Evolutionary conservation across 2,888 invertebrate species (phyloP).

Genomic region (Eulithis testata): DNA sequence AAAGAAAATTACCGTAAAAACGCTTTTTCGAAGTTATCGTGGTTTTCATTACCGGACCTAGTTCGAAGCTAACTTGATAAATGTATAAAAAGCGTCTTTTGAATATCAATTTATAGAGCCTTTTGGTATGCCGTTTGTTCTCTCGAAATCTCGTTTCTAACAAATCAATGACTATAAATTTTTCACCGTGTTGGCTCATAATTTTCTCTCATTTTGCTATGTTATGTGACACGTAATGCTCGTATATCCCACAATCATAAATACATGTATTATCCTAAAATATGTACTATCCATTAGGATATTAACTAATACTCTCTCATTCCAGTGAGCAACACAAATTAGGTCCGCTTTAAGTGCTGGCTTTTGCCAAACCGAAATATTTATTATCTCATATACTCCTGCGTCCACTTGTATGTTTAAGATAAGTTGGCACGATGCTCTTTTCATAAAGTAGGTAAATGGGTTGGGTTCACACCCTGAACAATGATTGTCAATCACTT

Average conservation of each 20-base stretch:
- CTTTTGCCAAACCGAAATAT: slow-evolving; percentile 36
- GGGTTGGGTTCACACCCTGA: slow-evolving; percentile 42
- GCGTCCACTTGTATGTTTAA: background rate
- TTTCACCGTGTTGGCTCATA: background rate
- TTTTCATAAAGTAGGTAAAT: slow-evolving; percentile 21
- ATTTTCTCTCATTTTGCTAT: background rate
- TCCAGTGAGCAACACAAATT: slow-evolving; percentile 28
- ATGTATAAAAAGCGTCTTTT: slow-evolving; percentile 30
- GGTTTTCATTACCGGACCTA: slow-evolving; percentile 31
- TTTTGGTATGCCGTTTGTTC: background rate
- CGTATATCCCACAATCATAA: background rate
- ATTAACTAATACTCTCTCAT: slow-evolving; percentile 29
- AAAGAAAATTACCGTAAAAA: slow-evolving; percentile 52
- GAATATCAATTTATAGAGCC: slow-evolving; percentile 23
- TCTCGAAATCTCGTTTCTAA: background rate
- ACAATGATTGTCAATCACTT: slow-evolving; percentile 16
- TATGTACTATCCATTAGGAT: slow-evolving; percentile 21
- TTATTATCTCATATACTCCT: slow-evolving; percentile 21
- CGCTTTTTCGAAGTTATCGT: slow-evolving; percentile 33
- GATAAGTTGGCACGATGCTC: slow-evolving; percentile 21
- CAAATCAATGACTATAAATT: background rate
- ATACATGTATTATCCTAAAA: background rate
- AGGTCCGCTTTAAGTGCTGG: slow-evolving; percentile 30
- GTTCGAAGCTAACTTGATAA: slow-evolving; percentile 34
- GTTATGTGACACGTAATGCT: too few species aligned